Conservation (phyloP, 2,113 vertebrate species). For the Otolemur garnettii region DNA sequence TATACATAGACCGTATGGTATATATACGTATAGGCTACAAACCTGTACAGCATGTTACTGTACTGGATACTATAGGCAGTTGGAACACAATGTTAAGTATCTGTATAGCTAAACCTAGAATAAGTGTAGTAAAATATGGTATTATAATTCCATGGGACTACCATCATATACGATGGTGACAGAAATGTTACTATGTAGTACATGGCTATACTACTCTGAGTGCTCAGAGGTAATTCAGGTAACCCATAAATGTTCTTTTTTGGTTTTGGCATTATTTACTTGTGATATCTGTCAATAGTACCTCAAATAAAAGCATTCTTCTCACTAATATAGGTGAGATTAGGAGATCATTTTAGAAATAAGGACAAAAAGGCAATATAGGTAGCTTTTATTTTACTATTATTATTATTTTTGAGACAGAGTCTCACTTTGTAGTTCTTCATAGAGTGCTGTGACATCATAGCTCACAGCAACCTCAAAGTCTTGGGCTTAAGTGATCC, state of each 20-base stretch:
- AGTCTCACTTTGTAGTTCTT: too few relatives aligned
- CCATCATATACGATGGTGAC: background rate
- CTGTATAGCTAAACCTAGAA: background rate
- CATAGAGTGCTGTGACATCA: too few relatives aligned
- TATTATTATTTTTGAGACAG: too few relatives aligned
- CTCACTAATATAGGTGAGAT: background rate
- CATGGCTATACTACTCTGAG: background rate
- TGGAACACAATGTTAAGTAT: background rate
- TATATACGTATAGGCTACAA: too few relatives aligned
- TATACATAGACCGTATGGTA: too few relatives aligned
- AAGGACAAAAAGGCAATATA: background rate
- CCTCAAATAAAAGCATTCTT: conserved; percentile 43
- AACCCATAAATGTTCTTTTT: background rate
- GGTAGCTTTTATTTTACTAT: too few relatives aligned
- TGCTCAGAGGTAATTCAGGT: background rate
- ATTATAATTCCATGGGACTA: background rate
- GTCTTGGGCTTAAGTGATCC: too few relatives aligned
- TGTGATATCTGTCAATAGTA: conserved; percentile 14
- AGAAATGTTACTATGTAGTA: background rate
- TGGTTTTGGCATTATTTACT: conserved; percentile 25
- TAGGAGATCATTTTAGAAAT: conserved; percentile 32
- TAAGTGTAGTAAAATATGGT: background rate
- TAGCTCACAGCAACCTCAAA: too few relatives aligned
- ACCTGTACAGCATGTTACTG: too few relatives aligned
- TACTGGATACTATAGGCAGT: background rate